Evolutionary conservation across 2,888 invertebrate species (phyloP), one percentile per base, ranked within the genome.

Genomic region (Parasteatoda lunata): DNA sequence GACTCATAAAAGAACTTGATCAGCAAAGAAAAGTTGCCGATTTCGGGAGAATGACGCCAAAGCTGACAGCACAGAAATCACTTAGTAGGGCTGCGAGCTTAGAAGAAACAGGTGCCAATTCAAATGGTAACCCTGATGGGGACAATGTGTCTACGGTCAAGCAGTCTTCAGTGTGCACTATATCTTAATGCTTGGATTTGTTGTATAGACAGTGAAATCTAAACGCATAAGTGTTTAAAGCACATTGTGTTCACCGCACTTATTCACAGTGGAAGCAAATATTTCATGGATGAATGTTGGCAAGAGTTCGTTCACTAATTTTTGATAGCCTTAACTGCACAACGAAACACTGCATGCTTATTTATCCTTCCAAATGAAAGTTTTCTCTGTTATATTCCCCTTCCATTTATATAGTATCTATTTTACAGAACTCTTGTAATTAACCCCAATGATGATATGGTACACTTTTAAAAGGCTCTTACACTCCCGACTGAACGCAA

Each of bases 81-180:
- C 82, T 85, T 9, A 88, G 88, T 52, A 15, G 88, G 11, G 76
- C 88, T 5, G 88, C 79, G 2, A 88, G 88, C 73, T 68, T 85
- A 9, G 88, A 88, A 70, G 88, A 88, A 68, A 73, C 82, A 15
- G 85, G 80, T 8, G 76, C 77, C 47, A 70, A 71, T n/a, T 48
- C 77, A 59, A 81, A 84, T 30, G 80, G 80, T 15, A 70, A 73
- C n/a, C 72, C 75, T 51, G 85, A 77, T 49, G 75, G 77, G 52
- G 76, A 51, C 54, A 83, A 82, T 15, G 52, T 66, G 9, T 70
- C 79, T 13, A 64, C 47, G 30, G 76, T 88, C 30, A 85, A 79
- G 71, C 71, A 85, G 7, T 88, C 88, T 11, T 59, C 85, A 4
- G 82, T 88, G 30, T 88, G 88, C 77, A 52, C 76, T 13, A 59